Base-by-base conservation (phyloP, 2,113 vertebrate species). In the Crypturellus undulatus region DNA sequence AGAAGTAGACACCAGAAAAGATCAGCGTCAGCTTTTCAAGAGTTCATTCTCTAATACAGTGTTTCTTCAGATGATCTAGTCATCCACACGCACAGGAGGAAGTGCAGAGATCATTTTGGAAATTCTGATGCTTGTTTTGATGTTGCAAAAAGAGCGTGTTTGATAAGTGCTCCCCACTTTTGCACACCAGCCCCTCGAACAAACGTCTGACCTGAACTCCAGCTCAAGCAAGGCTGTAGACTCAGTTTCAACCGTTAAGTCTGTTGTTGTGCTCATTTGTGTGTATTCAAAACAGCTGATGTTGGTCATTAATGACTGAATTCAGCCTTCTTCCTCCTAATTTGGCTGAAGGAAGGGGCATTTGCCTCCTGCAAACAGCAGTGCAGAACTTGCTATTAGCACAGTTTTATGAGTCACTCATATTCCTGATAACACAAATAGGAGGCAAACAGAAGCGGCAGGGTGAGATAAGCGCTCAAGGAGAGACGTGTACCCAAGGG, bases 1-100 rank as follows among this genome's bases (percentile, higher is more conserved):
- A 84, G 36, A 21, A 84, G 21, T 10, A 70, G 49, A 16, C 12
- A 56, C 5, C 18, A 20, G 38, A 84, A 47, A 11, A 6, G 20
- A 76, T 62, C 60, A 79, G 4, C 11, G 10, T n/a, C n/a, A 32
- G 12, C 8, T 75, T 51, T 45, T 75, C 1, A 3, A 36, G 22
- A 68, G 6, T 26, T 87, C 6, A 28, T 8, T 17, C 9, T 58
- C 70, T 79, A 24, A 8, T 25, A 32, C 3, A 14, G 12, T 79
- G 63, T 7, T 58, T 85, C 51, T 83, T 20, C 25, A 16, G n/a
- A 63, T 16, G 49, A n/a, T 6, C 0, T 0, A 43, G 26, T 77
- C 72, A 54, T 56, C 2, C 24, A 6, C 4, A 40, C 89, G 21
- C 16, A 42, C 49, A 38, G 17, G 21, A 65, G 62, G 49, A 62